Conservation (phyloP, 2,797 vertebrate species). For the Sebastes goodei region DNA sequence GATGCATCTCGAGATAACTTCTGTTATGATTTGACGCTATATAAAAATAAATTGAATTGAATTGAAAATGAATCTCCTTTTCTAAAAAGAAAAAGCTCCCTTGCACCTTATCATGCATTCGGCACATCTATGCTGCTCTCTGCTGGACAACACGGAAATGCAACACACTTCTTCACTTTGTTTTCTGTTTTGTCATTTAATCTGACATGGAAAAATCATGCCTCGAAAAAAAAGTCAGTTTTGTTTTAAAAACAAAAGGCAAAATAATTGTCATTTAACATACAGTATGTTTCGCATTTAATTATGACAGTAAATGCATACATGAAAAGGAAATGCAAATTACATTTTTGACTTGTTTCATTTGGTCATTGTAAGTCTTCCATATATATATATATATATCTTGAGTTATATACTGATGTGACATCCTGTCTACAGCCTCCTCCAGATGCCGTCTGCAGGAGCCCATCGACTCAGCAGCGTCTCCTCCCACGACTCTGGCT, state of each 20-base stretch:
- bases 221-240: not conserved
- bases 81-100: not conserved
- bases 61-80: not conserved
- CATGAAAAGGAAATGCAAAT: not conserved
- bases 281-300: not conserved
- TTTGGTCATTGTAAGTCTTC: not conserved
- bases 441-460: conserved; percentile 88
- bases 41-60: too few species aligned
- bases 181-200: not conserved
- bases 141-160: not conserved
- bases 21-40: too few species aligned
- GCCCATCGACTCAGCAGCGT: conserved; percentile 95
- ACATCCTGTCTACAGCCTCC: conserved; percentile 82
- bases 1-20: not conserved
- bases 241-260: not conserved
- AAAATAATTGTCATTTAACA: not conserved
- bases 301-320: not conserved
- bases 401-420: not conserved
- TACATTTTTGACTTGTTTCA: not conserved
- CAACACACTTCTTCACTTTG: not conserved
- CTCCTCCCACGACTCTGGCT: conserved; percentile 98
- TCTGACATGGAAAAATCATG: not conserved
- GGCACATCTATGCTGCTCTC: not conserved
- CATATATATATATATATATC: not conserved
- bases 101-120: not conserved